These are phyloP conservation scores for Avahi laniger DNA, from an alignment of 2,797 vertebrate genomes.

Conservation along the genomic window DNA sequence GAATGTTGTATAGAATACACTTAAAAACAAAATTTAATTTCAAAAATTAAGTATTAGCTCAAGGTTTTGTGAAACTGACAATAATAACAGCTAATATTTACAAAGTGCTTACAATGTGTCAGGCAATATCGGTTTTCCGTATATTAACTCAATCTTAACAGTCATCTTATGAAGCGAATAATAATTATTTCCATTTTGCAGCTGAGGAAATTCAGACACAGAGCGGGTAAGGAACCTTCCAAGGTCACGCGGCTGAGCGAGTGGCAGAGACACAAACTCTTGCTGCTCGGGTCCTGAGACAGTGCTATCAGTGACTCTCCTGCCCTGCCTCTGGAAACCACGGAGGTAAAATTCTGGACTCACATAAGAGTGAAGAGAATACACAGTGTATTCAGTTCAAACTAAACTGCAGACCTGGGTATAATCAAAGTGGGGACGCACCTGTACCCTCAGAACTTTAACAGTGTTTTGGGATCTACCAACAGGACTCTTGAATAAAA, in stretches of 20 bases:
- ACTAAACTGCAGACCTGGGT: not conserved
- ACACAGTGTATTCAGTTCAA: not conserved
- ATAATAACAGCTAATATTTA: not conserved
- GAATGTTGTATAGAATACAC: not conserved
- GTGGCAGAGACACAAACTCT: not conserved
- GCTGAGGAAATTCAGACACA: not conserved
- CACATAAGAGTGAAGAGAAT: not conserved
- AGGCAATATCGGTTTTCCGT: not conserved
- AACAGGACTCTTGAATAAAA: not conserved
- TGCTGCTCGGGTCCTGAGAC: not conserved
- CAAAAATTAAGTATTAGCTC: not conserved
- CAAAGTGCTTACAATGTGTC: not conserved
- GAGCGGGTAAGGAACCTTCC: not conserved
- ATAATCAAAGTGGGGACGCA: not conserved
- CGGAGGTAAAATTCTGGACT: not conserved
- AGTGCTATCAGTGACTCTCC: too few relatives aligned
- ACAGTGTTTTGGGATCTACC: not conserved
- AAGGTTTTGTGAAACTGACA: conserved; percentile 1
- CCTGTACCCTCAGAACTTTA: not conserved
- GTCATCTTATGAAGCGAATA: not conserved
- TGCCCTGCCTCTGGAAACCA: not conserved
- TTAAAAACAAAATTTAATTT: conserved; percentile 34
- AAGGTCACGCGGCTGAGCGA: not conserved
- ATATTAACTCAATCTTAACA: not conserved
- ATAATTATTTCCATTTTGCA: not conserved